These are phyloP conservation scores for Tineola bisselliella DNA, from an alignment of 2,888 invertebrate genomes.

Conservation along the genomic window DNA sequence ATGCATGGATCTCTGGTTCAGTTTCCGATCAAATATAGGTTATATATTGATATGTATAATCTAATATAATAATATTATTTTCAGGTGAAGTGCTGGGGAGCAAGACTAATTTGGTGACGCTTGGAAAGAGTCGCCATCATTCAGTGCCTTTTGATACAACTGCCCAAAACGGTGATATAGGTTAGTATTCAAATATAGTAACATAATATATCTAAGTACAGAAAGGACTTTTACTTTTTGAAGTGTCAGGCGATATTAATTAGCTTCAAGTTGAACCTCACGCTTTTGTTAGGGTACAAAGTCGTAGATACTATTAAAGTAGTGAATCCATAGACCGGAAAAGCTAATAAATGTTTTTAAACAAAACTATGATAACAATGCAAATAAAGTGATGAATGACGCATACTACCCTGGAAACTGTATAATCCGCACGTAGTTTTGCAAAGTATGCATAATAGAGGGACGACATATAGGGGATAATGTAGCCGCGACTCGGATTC, in stretches of 20 bases:
- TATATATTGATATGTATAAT: no score
- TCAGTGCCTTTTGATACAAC: slow-evolving; percentile 49
- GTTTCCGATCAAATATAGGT: no score
- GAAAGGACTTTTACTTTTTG: no score
- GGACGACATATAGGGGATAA: background rate
- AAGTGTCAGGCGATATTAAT: no score
- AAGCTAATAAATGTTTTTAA: background rate
- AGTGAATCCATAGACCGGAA: background rate
- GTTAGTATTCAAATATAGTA: background rate
- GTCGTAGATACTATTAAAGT: no score
- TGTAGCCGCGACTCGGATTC: background rate
- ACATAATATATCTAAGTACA: no score
- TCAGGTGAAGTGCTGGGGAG: slow-evolving; percentile 44
- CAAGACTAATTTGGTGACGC: slow-evolving; percentile 38
- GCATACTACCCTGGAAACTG: background rate
- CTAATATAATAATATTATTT: slow-evolving; percentile 20
- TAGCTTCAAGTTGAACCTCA: no score
- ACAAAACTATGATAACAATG: background rate
- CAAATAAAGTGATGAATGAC: background rate
- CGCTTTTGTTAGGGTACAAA: no score
- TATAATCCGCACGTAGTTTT: background rate
- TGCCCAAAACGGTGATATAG: background rate
- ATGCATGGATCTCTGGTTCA: no score
- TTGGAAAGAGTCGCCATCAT: slow-evolving; percentile 51
- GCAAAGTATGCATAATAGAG: slow-evolving; percentile 3